Conservation (phyloP, 1,140 invertebrate genomes). For the Bombus confusus region DNA sequence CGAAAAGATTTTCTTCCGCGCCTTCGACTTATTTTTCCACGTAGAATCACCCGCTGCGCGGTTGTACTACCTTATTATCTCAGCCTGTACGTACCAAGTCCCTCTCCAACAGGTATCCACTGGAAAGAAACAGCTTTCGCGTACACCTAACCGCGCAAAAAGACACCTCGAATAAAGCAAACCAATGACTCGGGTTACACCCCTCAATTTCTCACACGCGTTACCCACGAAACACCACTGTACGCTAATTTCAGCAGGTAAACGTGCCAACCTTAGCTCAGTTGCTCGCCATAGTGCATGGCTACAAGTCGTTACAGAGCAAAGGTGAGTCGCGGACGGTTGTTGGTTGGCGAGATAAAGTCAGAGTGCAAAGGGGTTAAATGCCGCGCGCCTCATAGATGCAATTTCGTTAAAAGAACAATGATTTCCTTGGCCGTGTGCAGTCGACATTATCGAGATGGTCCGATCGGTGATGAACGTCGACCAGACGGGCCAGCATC, state of each 20-base stretch:
- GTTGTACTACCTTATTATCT: too few relatives aligned
- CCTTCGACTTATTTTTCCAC: too few relatives aligned
- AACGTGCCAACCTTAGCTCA: not conserved
- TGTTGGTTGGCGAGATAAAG: constrained; percentile 21
- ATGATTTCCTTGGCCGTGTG: constrained; percentile 58
- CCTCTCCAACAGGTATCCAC: too few relatives aligned
- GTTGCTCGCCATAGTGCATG: not conserved
- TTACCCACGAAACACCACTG: not conserved
- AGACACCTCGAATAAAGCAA: not conserved
- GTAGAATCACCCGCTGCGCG: too few relatives aligned
- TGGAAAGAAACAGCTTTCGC: too few relatives aligned
- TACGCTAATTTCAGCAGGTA: not conserved
- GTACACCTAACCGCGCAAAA: too few relatives aligned
- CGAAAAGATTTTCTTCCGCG: too few relatives aligned
- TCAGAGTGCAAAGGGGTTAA: constrained; percentile 43
- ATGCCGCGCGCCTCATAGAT: constrained; percentile 4
- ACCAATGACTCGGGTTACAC: not conserved
- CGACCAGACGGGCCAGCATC: constrained; percentile 30
- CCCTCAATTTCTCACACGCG: not conserved
- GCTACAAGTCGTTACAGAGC: not conserved
- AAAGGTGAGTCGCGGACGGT: constrained; percentile 18
- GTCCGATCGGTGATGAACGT: constrained; percentile 48
- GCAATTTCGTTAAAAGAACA: constrained; percentile 57
- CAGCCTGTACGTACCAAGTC: too few relatives aligned
- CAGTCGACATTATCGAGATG: constrained; percentile 58